Evolutionary conservation across 2,888 invertebrate species (phyloP).

Genomic region (Coecobrya sp.): DNA sequence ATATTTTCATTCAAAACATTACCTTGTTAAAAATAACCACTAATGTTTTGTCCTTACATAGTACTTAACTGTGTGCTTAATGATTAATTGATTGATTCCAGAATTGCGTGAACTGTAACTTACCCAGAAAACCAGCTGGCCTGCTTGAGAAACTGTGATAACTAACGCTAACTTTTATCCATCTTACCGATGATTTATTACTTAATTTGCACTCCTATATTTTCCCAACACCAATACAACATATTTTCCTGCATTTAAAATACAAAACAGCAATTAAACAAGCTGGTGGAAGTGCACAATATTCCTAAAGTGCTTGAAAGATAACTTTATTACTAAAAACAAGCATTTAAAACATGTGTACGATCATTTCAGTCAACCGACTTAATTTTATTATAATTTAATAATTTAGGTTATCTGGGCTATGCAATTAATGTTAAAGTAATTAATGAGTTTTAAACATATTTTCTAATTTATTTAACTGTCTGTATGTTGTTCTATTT

Average conservation of each 20-base stretch:
- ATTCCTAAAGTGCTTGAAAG: too few species aligned
- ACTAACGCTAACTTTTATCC: not conserved
- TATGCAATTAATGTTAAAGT: not conserved
- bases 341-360: too few species aligned
- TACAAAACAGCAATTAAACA: too few species aligned
- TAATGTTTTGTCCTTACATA: too few species aligned
- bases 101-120: slow-evolving; percentile 89
- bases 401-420: too few species aligned
- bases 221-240: too few species aligned
- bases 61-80: slow-evolving; percentile 57
- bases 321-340: not conserved
- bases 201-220: too few species aligned
- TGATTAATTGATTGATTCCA: slow-evolving; percentile 87
- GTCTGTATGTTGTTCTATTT: not conserved
- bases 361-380: not conserved
- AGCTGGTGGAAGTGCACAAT: too few species aligned
- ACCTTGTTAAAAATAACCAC: too few species aligned
- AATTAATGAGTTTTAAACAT: not conserved
- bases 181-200: not conserved
- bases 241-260: too few species aligned
- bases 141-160: slow-evolving; percentile 85
- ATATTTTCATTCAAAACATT: too few species aligned
- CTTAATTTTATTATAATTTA: not conserved
- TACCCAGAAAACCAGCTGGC: slow-evolving; percentile 84
- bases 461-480: not conserved